Conservation (phyloP, 2,888 invertebrate species). For the Ectemnius cavifrons region DNA sequence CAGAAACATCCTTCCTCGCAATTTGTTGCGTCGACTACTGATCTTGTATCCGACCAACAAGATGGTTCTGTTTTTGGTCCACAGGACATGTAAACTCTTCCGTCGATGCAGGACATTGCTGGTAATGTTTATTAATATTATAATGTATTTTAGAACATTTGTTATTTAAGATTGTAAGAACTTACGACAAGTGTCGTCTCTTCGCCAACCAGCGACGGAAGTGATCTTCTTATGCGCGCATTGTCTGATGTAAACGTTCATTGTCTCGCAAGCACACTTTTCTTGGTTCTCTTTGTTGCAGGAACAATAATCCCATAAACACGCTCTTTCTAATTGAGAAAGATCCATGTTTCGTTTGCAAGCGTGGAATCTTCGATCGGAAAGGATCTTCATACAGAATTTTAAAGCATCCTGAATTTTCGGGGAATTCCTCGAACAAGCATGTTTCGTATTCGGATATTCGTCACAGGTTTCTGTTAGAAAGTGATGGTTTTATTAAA, state of each 20-base stretch:
- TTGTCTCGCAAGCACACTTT: conserved; percentile 86
- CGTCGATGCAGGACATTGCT: conserved; percentile 89
- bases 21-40: conserved; percentile 13
- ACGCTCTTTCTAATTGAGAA: conserved; percentile 84
- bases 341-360: conserved; percentile 85
- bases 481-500: background rate
- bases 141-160: too few relatives aligned
- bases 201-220: conserved; percentile 86
- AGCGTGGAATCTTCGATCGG: conserved; percentile 82
- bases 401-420: conserved; percentile 78
- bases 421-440: conserved; percentile 77
- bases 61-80: conserved; percentile 85
- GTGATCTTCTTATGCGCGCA: conserved; percentile 84
- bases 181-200: conserved; percentile 89
- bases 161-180: background rate
- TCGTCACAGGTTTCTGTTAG: conserved; percentile 81
- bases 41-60: conserved; percentile 81
- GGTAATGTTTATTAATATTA: conserved; percentile 18
- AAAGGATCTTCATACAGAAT: conserved; percentile 83
- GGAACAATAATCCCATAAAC: conserved; percentile 89
- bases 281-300: conserved; percentile 79
- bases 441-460: conserved; percentile 79
- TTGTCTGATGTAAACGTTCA: conserved; percentile 88
- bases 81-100: conserved; percentile 88
- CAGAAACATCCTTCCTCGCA: conserved; percentile 96